Evolutionary conservation across 1,140 invertebrate genomes (phyloP).

Genomic region (Temnothorax longispinosus): DNA sequence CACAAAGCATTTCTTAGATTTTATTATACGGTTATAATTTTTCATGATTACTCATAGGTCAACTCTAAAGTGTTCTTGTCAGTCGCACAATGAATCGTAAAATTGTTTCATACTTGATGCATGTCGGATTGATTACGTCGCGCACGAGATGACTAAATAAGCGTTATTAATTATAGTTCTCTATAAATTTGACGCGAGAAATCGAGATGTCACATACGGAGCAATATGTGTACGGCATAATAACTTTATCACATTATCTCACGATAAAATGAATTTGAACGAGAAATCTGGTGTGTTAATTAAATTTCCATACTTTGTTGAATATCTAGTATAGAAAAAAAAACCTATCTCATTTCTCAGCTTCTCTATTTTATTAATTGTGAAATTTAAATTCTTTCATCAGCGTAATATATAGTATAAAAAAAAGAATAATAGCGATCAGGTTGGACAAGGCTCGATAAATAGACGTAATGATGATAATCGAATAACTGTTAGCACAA

Average conservation of each 20-base stretch:
- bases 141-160: neutral
- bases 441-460: neutral
- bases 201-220: neutral
- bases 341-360: conserved; percentile 22
- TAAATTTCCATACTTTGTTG: neutral
- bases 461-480: conserved; percentile 48
- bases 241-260: neutral
- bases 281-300: neutral
- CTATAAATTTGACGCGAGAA: neutral
- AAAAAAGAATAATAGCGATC: neutral
- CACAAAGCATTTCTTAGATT: neutral
- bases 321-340: neutral
- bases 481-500: conserved; percentile 60
- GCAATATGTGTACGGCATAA: neutral
- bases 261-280: neutral
- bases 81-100: conserved; percentile 57
- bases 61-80: conserved; percentile 38
- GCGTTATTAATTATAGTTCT: neutral
- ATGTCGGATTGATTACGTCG: conserved; percentile 58
- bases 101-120: conserved; percentile 59
- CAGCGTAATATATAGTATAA: neutral
- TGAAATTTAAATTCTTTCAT: conserved; percentile 5
- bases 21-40: neutral
- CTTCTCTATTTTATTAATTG: conserved; percentile 23
- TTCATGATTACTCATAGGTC: neutral